Conservation (phyloP, 2,888 invertebrate genomes). For the Eucriotettix oculatus region DNA sequence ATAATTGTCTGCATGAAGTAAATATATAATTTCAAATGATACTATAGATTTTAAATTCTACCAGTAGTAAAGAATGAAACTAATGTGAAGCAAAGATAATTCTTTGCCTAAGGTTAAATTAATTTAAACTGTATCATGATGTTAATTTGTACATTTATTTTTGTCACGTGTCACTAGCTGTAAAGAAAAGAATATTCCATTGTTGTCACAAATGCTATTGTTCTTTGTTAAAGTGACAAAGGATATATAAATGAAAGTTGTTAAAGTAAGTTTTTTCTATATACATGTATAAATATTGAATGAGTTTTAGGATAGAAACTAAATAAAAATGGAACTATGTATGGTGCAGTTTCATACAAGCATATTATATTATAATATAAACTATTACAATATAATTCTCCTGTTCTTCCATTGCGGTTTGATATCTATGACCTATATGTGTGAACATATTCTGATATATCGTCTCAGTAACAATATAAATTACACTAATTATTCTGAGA, state of each 20-base stretch:
- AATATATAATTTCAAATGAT: not conserved
- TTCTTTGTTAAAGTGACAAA: conserved; percentile 9
- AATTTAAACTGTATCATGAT: not conserved
- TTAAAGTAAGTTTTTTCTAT: conserved; percentile 14
- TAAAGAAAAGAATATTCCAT: conserved; percentile 7
- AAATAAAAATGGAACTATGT: conserved; percentile 6
- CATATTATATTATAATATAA: conserved; percentile 13
- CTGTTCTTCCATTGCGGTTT: conserved; percentile 15
- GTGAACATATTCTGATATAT: conserved; percentile 8
- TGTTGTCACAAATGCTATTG: conserved; percentile 11
- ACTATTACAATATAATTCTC: conserved; percentile 13
- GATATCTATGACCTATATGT: conserved; percentile 10
- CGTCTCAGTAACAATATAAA: not conserved
- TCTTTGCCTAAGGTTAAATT: not conserved
- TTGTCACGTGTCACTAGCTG: conserved; percentile 5
- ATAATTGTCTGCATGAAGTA: conserved; percentile 9
- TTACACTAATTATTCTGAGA: too few relatives aligned
- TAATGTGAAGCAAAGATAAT: not conserved
- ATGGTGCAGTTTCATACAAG: conserved; percentile 14
- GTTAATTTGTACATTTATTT: not conserved
- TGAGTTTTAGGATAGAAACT: conserved; percentile 13
- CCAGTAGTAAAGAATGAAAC: not conserved
- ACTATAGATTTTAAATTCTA: not conserved
- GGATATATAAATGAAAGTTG: conserved; percentile 6
- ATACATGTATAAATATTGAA: conserved; percentile 14